Evolutionary conservation across 2,113 vertebrate species (phyloP), one percentile per base, ranked within the genome.

Genomic region (Rhinoptilus africanus): DNA sequence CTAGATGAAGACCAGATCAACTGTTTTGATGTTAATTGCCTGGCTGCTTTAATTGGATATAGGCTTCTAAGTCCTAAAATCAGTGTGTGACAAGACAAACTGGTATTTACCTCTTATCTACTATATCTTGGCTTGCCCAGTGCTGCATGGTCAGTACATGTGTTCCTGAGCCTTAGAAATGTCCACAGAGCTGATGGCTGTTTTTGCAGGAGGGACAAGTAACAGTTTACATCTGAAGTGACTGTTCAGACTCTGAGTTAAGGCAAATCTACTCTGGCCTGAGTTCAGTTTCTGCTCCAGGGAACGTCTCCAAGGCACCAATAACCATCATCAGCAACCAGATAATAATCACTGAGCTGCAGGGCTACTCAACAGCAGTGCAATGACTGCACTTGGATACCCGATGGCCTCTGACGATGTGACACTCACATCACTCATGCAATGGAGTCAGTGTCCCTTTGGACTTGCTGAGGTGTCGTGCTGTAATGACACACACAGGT

Each of bases 31-130:
- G 45, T 80, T 76, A 92, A 88, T 74, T 96, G 57, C 43, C 63
- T 69, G 43, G 26, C 17, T 83, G 56, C 43, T 96, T 95, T 93
- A 97, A 92, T 24, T 93, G 16, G 48, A 85, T 92, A 64, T 41
- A 76, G 53, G 37, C 66, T 72, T 81, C 43, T 77, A 77, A 92
- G 41, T 72, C 69, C 54, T 48, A 26, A 86, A 93, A 50, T 88
- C 60, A 89, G 50, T 88, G 27, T 54, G 71, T 59, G 45, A 85
- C 63, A 83, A 69, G 48, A 68, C 57, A 74, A 60, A 73, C 67
- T 68, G 67, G 14, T 82, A 79, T 41, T 89, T 77, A 93, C 7
- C 34, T 85, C 66, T 88, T 37, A 78, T 17, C 22, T 92, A n/a
- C 27, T 69, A 63, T 78, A 50, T 51, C 63, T 81, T 51, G 16